Conservation (phyloP, 1,140 invertebrate genomes). For the Probaryconus sp. region DNA sequence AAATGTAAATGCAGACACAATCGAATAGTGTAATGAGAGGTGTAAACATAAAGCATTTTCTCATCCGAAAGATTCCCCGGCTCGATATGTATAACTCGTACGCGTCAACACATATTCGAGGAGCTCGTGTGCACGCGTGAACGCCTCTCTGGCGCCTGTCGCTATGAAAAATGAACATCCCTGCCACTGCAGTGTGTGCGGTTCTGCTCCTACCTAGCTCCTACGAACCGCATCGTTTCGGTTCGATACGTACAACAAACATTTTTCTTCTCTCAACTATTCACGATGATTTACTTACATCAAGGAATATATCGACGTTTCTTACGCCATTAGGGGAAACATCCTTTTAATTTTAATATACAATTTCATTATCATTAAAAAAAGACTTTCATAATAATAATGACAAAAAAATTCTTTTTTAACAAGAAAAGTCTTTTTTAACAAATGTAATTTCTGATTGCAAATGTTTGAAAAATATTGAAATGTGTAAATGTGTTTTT, state of each 20-base stretch:
- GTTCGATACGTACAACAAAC: slow-evolving; percentile 22
- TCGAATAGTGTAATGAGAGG: neutral
- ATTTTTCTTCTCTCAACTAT: slow-evolving; percentile 19
- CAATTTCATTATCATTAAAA: too few species aligned
- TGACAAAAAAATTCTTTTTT: too few species aligned
- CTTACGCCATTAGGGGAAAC: too few species aligned
- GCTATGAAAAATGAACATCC: slow-evolving; percentile 74
- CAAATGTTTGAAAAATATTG: too few species aligned
- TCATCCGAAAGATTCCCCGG: slow-evolving; percentile 62
- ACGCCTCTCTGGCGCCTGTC: slow-evolving; percentile 72
- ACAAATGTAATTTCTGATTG: too few species aligned
- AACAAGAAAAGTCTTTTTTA: too few species aligned
- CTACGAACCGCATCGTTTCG: slow-evolving; percentile 53
- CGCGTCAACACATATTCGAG: slow-evolving; percentile 52
- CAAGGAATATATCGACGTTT: too few species aligned
- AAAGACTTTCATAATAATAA: too few species aligned
- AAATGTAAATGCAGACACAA: neutral
- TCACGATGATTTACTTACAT: too few species aligned
- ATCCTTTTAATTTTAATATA: too few species aligned
- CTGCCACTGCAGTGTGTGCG: slow-evolving; percentile 63
- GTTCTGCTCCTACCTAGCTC: slow-evolving; percentile 52
- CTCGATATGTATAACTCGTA: slow-evolving; percentile 29
- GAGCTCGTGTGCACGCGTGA: slow-evolving; percentile 57
- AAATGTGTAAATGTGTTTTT: too few species aligned
- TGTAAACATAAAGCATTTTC: neutral